Base-by-base conservation (phyloP, 2,888 invertebrate species). In the Cephus sareptanus region DNA sequence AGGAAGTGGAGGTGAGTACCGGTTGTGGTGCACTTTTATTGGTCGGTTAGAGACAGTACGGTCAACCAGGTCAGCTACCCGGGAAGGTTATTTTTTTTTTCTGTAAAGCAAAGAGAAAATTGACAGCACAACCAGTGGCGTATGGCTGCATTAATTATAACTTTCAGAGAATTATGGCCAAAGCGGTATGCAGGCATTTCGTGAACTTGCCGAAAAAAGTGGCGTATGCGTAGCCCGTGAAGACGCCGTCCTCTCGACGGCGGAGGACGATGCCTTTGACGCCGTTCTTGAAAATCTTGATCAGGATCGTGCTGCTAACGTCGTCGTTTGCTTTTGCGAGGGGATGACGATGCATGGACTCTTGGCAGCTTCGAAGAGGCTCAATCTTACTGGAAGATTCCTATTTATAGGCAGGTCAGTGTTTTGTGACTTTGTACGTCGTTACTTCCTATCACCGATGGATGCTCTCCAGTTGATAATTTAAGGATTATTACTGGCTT, bases 281-380 rank as follows among this genome's bases (percentile, higher is more conserved):
- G 92, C 92, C 79, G 93, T 94, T 6, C 91, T 95, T 69, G 87
- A 90, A 73, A 94, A 93, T 85, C 92, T 95, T 56, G 92, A 93
- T 81, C 92, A 93, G 83, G 93, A 94, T 87, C 87, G 91, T 78
- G 92, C 93, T 83, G 93, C 94, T 79, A 89, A 92, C 69, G 95
- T 95, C 12, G 94, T 95, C 76, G 94, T 96, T 31, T 96, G 96
- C 90, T 96, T 96, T 93, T 96, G 96, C 91, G 96, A 96, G 90
- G 96, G 96, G 2, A 92, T 93, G 89, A 95, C 96, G 1, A 94
- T 96, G 80, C 92, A 94, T 77, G 94, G 94, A 30, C 92, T 96
- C 70, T 92, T 96, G 82, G 92, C 92, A 81, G 95, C 95, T 9
- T 93, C 94, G 11, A 92, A 92, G 81, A 91, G 94, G 69, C 91